phyloP scores from a whole-genome alignment of 2,888 invertebrate species.

The Eurois occulta region DNA sequence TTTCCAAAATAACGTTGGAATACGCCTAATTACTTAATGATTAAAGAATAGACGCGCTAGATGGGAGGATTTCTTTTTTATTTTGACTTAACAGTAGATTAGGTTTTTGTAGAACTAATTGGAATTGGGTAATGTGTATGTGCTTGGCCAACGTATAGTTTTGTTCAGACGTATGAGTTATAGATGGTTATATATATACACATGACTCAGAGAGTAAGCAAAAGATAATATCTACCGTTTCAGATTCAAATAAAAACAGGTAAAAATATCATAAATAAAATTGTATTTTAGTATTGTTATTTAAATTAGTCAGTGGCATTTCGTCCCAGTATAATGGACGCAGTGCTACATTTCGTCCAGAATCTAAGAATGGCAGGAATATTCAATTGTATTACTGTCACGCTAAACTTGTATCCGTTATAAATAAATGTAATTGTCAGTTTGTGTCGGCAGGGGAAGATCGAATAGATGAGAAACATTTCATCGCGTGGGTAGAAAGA shows the following conservation, averaged over 20 bases:
- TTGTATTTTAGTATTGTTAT: neutral
- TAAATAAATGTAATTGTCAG: slow-evolving; percentile 36
- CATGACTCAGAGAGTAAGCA: neutral
- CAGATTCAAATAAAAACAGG: neutral
- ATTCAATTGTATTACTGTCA: slow-evolving; percentile 30
- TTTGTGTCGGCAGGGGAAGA: slow-evolving; percentile 28
- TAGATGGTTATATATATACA: neutral
- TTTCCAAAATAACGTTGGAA: slow-evolving; percentile 53
- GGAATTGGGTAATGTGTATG: neutral
- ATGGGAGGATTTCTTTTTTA: slow-evolving; percentile 22
- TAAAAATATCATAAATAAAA: neutral
- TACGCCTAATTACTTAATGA: slow-evolving; percentile 59
- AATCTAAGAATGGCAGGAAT: slow-evolving; percentile 1
- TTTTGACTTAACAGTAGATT: slow-evolving; percentile 29
- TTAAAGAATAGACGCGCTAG: slow-evolving; percentile 41
- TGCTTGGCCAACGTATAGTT: neutral
- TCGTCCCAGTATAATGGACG: neutral
- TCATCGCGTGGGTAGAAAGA: slow-evolving; percentile 42
- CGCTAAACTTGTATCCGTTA: slow-evolving; percentile 34
- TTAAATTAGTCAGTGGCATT: slow-evolving; percentile 5
- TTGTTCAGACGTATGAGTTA: neutral
- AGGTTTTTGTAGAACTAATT: slow-evolving; percentile 31
- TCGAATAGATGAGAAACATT: slow-evolving; percentile 27
- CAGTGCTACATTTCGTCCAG: neutral
- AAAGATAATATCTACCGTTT: neutral